phyloP scores from a whole-genome alignment of 2,888 invertebrate genomes.

The Agrotis clavis region DNA sequence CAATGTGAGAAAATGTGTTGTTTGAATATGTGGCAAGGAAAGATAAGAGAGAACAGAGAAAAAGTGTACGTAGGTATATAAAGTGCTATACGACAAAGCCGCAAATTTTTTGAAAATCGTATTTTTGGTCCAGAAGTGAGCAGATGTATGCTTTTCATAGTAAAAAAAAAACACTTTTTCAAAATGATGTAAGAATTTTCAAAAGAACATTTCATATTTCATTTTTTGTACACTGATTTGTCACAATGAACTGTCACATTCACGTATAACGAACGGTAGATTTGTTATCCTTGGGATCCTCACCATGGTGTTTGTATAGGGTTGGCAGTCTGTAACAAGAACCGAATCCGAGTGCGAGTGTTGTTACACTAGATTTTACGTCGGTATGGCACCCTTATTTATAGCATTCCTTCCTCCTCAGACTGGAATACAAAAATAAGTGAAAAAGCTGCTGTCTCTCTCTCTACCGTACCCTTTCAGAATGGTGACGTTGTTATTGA shows the following conservation, averaged over 20 bases:
- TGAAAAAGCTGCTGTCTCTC: slow-evolving; percentile 83
- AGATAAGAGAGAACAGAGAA: neutral
- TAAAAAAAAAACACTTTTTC: slow-evolving; percentile 37
- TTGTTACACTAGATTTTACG: slow-evolving; percentile 89
- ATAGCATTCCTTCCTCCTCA: slow-evolving; percentile 82
- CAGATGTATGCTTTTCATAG: slow-evolving; percentile 7
- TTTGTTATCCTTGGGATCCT: slow-evolving; percentile 72
- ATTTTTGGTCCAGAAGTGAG: neutral
- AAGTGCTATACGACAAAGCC: too few species aligned
- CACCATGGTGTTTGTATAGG: slow-evolving; percentile 85
- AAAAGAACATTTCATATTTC: neutral
- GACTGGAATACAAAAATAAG: slow-evolving; percentile 89
- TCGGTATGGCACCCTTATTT: slow-evolving; percentile 88
- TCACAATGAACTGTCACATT: slow-evolving; percentile 63
- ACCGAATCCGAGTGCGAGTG: slow-evolving; percentile 91
- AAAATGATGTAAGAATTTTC: slow-evolving; percentile 26
- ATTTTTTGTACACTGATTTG: slow-evolving; percentile 38
- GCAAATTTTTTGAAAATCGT: neutral
- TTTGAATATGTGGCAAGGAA: neutral
- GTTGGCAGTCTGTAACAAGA: slow-evolving; percentile 87
- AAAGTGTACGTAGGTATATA: neutral
- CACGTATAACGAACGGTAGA: slow-evolving; percentile 65
- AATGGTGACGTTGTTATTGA: slow-evolving; percentile 71
- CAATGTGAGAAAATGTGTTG: slow-evolving; percentile 18
- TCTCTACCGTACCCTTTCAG: slow-evolving; percentile 74